Conservation (phyloP, 1,140 invertebrate species). For the Scaptomyza montana region DNA sequence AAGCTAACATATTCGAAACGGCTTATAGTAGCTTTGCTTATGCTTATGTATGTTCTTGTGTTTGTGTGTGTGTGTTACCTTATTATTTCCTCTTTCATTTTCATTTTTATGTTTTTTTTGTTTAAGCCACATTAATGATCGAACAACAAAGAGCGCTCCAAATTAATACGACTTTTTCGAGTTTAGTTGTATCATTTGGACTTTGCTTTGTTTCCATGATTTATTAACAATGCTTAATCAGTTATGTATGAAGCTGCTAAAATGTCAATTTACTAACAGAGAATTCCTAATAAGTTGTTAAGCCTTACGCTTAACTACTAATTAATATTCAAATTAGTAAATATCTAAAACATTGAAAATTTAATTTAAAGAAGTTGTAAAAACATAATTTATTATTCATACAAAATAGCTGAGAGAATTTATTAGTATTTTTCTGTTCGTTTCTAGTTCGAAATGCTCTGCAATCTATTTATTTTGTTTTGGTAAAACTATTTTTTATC, state of each 20-base stretch:
- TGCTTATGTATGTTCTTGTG: background rate
- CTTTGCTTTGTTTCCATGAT: conserved; percentile 1
- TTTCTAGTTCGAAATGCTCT: too few species aligned
- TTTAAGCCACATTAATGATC: conserved; percentile 18
- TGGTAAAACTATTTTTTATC: too few species aligned
- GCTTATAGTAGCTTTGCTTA: conserved; percentile 20
- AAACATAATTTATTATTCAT: too few species aligned
- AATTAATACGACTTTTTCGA: conserved; percentile 55
- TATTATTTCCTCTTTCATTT: conserved; percentile 33
- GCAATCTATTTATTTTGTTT: too few species aligned
- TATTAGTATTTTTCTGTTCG: too few species aligned
- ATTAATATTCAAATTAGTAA: too few species aligned
- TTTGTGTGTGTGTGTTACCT: conserved; percentile 29
- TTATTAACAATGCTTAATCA: conserved; percentile 1
- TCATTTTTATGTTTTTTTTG: conserved; percentile 13
- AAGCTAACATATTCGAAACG: conserved; percentile 29
- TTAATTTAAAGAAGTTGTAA: too few species aligned
- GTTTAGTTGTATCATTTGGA: background rate
- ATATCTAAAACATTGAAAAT: too few species aligned
- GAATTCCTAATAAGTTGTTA: background rate
- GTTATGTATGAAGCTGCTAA: conserved; percentile 12
- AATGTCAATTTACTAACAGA: background rate
- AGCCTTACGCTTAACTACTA: background rate
- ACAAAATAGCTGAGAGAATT: too few species aligned
- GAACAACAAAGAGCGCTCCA: conserved; percentile 41